Percentiles rank a stretch among this genome's conserved stretches.
phyloP scores from a whole-genome alignment of 2,888 invertebrate genomes.

The Meiosimyza decipiens region DNA sequence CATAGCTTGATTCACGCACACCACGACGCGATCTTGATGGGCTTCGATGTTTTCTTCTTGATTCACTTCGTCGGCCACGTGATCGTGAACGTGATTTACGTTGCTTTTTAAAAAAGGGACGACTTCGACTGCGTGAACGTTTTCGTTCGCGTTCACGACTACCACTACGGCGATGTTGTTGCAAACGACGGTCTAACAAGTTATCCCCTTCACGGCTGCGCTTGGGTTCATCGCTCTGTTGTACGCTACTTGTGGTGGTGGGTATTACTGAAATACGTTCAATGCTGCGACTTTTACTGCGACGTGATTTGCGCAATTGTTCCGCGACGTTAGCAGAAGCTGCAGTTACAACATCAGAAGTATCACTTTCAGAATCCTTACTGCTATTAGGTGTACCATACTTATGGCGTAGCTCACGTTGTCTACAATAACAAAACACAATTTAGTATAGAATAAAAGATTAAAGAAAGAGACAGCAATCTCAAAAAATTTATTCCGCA shows the following conservation, averaged over 20 bases:
- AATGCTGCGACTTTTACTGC: slow-evolving; percentile 41
- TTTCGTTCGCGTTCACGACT: slow-evolving; percentile 43
- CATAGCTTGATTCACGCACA: slow-evolving; percentile 50
- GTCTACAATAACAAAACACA: slow-evolving; percentile 68
- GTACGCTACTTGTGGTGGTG: slow-evolving; percentile 8
- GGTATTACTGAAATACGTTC: background rate
- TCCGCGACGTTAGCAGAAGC: slow-evolving; percentile 39
- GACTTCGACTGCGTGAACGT: slow-evolving; percentile 49
- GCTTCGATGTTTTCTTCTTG: slow-evolving; percentile 54
- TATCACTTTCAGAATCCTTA: slow-evolving; percentile 60
- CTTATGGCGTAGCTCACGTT: slow-evolving; percentile 85
- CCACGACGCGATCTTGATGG: slow-evolving; percentile 47
- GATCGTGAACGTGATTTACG: slow-evolving; percentile 53
- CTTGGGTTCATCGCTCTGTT: slow-evolving; percentile 40
- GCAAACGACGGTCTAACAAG: slow-evolving; percentile 6
- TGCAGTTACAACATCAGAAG: slow-evolving; percentile 45
- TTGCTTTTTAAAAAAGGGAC: slow-evolving; percentile 47
- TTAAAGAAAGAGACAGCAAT: no score
- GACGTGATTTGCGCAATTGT: slow-evolving; percentile 50
- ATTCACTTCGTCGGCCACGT: slow-evolving; percentile 59
- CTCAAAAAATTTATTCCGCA: no score
- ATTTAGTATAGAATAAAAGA: background rate
- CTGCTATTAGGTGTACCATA: slow-evolving; percentile 68
- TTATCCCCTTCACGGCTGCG: slow-evolving; percentile 36
- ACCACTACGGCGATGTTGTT: slow-evolving; percentile 42